Evolutionary conservation across 2,113 vertebrate species (phyloP).

Genomic region (Mastomys natalensis): DNA sequence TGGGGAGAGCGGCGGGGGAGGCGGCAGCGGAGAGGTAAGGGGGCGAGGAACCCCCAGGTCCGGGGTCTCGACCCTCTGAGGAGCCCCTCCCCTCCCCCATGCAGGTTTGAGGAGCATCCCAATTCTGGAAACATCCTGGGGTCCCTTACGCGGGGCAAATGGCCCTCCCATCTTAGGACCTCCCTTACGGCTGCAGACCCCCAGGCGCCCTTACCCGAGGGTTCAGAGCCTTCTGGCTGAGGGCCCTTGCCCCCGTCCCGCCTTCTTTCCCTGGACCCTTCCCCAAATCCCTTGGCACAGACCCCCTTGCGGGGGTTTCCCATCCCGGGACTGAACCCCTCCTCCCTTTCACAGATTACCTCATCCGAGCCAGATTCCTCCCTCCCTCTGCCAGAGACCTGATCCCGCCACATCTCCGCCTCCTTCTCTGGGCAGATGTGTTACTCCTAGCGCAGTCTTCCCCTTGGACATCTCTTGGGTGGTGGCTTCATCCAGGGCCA

Average conservation of each 20-base stretch:
- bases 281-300: constrained; percentile 73
- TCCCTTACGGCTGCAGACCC: constrained; percentile 35
- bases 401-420: constrained; percentile 82
- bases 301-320: constrained; percentile 76
- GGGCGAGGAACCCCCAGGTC: constrained; percentile 71
- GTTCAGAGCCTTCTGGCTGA: not conserved
- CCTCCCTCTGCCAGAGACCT: constrained; percentile 80
- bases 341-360: constrained; percentile 82
- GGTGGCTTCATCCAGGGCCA: constrained; percentile 61
- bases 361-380: constrained; percentile 81
- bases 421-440: constrained; percentile 79
- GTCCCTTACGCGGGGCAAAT: constrained; percentile 48
- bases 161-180: constrained; percentile 61
- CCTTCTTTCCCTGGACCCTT: constrained; percentile 55
- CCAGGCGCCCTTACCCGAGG: constrained; percentile 45
- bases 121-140: constrained; percentile 60
- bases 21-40: constrained; percentile 95
- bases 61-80: constrained; percentile 76
- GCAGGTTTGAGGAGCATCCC: constrained; percentile 67
- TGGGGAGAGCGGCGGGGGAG: constrained; percentile 94
- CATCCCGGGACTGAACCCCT: constrained; percentile 80
- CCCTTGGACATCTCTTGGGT: constrained; percentile 66
- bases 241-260: not conserved
- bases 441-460: constrained; percentile 71
- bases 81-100: constrained; percentile 74